phyloP scores from a whole-genome alignment of 2,797 vertebrate genomes.

The Gymnocypris eckloni region DNA sequence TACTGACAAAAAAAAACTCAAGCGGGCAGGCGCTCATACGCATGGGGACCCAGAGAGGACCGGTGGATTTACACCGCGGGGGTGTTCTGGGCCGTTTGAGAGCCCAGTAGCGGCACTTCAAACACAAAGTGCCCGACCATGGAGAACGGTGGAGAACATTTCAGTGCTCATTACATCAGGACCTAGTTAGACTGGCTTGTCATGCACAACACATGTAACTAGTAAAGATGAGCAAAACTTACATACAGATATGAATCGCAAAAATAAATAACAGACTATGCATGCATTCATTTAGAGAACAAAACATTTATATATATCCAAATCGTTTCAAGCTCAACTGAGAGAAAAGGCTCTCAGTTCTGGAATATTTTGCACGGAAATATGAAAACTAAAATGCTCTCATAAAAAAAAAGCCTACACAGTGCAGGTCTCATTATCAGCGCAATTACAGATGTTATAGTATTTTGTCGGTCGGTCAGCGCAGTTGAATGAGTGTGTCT shows the following conservation, averaged over 20 bases:
- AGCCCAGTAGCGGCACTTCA: slow-evolving; percentile 55
- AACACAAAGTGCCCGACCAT: slow-evolving; percentile 41
- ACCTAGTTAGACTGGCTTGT: slow-evolving; percentile 34
- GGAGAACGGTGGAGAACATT: slow-evolving; percentile 46
- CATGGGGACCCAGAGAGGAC: slow-evolving; percentile 40
- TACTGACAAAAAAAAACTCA: slow-evolving; percentile 28
- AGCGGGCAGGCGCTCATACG: not conserved
- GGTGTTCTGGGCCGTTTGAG: slow-evolving; percentile 43
- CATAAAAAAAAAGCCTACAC: not conserved
- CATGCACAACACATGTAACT: slow-evolving; percentile 29
- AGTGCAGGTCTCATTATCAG: slow-evolving; percentile 40
- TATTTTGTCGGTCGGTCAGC: slow-evolving; percentile 47
- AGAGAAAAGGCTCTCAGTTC: not conserved
- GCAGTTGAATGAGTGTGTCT: slow-evolving; percentile 25
- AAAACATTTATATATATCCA: not conserved
- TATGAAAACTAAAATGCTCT: slow-evolving; percentile 4
- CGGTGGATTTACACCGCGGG: slow-evolving; percentile 29
- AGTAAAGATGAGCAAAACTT: slow-evolving; percentile 24
- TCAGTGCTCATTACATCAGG: slow-evolving; percentile 56
- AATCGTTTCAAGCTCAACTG: not conserved
- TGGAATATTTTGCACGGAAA: slow-evolving; percentile 30
- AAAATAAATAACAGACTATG: slow-evolving; percentile 21
- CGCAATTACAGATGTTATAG: slow-evolving; percentile 47
- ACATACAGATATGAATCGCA: not conserved
- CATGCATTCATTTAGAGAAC: not conserved